Percentiles rank a stretch among this genome's conserved stretches.
Conservation (phyloP, 2,888 invertebrate species). For the Tetranychus truncatus region DNA sequence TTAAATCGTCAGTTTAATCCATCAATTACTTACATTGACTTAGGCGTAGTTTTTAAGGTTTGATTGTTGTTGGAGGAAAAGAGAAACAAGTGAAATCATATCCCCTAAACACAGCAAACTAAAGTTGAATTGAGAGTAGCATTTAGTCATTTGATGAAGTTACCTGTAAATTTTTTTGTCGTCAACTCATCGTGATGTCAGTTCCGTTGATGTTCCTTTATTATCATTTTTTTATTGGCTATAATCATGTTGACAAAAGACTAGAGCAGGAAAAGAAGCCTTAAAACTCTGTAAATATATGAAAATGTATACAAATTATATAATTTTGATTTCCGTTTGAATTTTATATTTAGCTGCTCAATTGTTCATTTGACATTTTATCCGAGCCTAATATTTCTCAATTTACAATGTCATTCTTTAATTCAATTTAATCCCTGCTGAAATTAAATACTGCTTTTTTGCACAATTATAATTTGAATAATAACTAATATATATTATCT, state of each 20-base stretch:
- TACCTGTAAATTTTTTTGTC: not conserved
- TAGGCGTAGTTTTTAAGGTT: too few species aligned
- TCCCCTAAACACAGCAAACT: too few species aligned
- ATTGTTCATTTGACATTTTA: not conserved
- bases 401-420: slow-evolving; percentile 1
- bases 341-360: not conserved
- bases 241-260: not conserved
- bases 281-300: not conserved
- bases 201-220: not conserved
- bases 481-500: not conserved
- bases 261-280: not conserved
- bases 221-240: not conserved
- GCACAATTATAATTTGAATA: not conserved
- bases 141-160: not conserved
- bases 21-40: too few species aligned
- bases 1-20: too few species aligned
- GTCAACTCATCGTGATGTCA: not conserved
- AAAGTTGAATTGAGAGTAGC: too few species aligned
- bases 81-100: too few species aligned
- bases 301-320: not conserved
- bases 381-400: not conserved
- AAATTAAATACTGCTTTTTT: too few species aligned
- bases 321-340: not conserved
- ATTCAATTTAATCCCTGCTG: too few species aligned
- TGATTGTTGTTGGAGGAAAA: too few species aligned